Base-by-base conservation (phyloP, 2,888 invertebrate species). In the Rapana venosa region DNA sequence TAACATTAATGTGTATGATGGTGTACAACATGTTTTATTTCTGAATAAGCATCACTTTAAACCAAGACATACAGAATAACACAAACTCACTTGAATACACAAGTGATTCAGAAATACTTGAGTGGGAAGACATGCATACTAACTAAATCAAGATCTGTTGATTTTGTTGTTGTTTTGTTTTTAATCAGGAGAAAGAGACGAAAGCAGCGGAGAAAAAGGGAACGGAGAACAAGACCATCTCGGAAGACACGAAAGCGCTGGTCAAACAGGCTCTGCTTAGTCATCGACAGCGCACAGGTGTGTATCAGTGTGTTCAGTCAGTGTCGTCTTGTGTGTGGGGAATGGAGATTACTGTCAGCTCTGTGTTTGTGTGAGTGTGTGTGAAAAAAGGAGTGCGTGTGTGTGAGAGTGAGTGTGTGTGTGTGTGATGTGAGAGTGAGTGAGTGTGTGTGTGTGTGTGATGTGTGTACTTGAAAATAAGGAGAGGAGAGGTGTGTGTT, bases 211-310 rank as follows among this genome's bases (percentile, higher is more conserved):
- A 92, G 81, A 90, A 90, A 26, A 91, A 91, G 30, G 58, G 90
- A 15, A 89, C 92, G 2, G 93, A 93, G 32, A 92, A 93, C 77
- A 94, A 93, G 87, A 94, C 94, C 13, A 94, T 95, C 32, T 95
- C 94, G 13, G 93, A 93, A 30, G 94, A 94, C 87, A 95, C 95
- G 13, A 95, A 94, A 90, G 95, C 94, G 17, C 91, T 93, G 66
- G 93, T 95, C 26, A 95, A 95, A 91, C 94, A 94, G 47, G 95
- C 95, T 11, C 92, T 95, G 47, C 90, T 94, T 74, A 94, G 94
- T 90, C 91, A 94, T 15, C 93, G 93, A 89, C 92, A 92, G 66
- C 91, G 93, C 79, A 92, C 92, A 91, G 94, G 94, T 94, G 90
- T 90, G 20, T 85, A 58, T 15, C 77, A 61, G 15, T 83, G 77